Evolutionary conservation across 2,888 invertebrate genomes (phyloP), one percentile per base, ranked within the genome.

Genomic region (Diaphora mendica): DNA sequence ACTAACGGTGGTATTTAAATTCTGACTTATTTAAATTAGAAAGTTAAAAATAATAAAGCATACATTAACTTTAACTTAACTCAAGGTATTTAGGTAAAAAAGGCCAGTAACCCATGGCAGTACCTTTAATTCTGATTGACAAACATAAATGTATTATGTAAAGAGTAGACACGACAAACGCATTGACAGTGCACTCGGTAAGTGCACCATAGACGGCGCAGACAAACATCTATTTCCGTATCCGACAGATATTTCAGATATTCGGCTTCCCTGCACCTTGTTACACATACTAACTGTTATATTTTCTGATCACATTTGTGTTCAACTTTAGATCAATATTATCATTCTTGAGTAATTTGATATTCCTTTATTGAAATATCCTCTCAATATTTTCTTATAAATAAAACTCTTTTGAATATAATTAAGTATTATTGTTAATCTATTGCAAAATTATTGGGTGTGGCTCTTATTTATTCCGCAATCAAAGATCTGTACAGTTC

Each of bases 171-270:
- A 80, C 82, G 83, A 83, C 82, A 85, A 86, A 85, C 81, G 81
- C 84, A 87, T 81, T 79, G 81, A 83, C 85, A 82, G 76, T 67
- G 75, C 77, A 76, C 76, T 62, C n/a, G 72, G 76, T 81, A 80
- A 78, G 82, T 79, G 75, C 80, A 79, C 77, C 79, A 79, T 80
- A 73, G 80, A 80, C 77, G 74, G 76, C 62, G 73, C 81, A 81
- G 80, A 86, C 85, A 81, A 80, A 82, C 75, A 82, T 89, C 90
- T 92, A 92, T 93, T 92, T 92, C 87, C 84, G 91, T 88, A 85
- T 76, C 78, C 71, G 77, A 78, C 79, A 79, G 84, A 81, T 78
- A 85, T 86, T 85, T 83, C 74, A 86, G 82, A 80, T 81, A 87
- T 86, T 81, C 81, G 51, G 77, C 77, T 68, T 73, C 76, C n/a